Conservation (phyloP, 2,797 vertebrate genomes). For the Platyrinchus mystaceus region DNA sequence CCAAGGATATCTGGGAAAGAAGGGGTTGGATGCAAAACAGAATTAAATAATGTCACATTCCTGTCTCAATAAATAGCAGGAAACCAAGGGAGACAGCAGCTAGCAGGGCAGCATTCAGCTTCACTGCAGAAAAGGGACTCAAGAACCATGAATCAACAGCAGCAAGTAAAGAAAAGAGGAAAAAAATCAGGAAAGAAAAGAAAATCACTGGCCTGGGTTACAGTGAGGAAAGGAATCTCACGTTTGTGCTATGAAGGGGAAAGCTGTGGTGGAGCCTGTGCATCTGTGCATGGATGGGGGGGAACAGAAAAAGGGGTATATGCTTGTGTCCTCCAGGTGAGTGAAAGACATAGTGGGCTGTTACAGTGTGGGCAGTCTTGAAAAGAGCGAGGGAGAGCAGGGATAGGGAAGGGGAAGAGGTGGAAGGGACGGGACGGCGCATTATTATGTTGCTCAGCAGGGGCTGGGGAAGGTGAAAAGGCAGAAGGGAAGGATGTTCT, state of each 20-base stretch:
- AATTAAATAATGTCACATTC: slow-evolving; percentile 18
- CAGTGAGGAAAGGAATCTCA: slow-evolving; percentile 37
- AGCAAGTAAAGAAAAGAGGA: slow-evolving; percentile 38
- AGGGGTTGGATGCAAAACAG: slow-evolving; percentile 11
- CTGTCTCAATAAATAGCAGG: slow-evolving; percentile 31
- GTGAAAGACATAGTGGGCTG: slow-evolving; percentile 28
- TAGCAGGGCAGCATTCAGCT: slow-evolving; percentile 39
- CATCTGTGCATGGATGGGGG: slow-evolving; percentile 23
- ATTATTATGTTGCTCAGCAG: slow-evolving; percentile 51
- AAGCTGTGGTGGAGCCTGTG: slow-evolving; percentile 43
- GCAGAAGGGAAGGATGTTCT: slow-evolving; percentile 79
- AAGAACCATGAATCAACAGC: slow-evolving; percentile 35
- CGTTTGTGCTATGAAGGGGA: slow-evolving; percentile 26
- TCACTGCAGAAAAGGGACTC: slow-evolving; percentile 40
- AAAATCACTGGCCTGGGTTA: slow-evolving; percentile 36
- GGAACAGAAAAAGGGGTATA: background rate
- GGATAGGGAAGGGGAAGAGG: slow-evolving; percentile 16
- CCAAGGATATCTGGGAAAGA: slow-evolving; percentile 2
- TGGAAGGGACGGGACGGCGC: slow-evolving; percentile 10
- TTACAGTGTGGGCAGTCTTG: background rate
- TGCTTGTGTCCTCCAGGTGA: background rate
- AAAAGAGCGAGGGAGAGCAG: slow-evolving; percentile 30
- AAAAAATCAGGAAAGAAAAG: slow-evolving; percentile 1
- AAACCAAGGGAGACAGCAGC: slow-evolving; percentile 21
- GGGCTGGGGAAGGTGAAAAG: slow-evolving; percentile 69